These are phyloP conservation scores for Delphinapterus leucas DNA, from an alignment of 2,113 vertebrate species.

Conservation along the genomic window DNA sequence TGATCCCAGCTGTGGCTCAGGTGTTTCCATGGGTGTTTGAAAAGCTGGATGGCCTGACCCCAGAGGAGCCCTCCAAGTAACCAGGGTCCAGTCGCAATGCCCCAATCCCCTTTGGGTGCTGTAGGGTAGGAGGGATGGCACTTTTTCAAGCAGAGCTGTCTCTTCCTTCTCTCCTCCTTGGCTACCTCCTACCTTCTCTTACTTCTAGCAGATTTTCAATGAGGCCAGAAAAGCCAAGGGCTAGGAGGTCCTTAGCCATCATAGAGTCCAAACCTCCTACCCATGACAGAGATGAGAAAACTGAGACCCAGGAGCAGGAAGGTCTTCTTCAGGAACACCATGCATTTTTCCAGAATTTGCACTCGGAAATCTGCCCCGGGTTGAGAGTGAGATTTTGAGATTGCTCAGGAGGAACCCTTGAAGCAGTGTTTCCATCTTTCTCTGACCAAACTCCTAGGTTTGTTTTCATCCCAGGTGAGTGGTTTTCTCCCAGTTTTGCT, in stretches of 20 bases:
- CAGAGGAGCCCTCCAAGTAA: neutral
- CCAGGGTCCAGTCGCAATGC: neutral
- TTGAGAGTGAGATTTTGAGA: neutral
- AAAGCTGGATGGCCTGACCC: neutral
- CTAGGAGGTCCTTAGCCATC: neutral
- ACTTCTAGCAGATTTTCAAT: neutral
- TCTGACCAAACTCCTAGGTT: neutral
- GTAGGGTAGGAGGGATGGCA: fast-evolving
- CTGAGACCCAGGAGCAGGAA: neutral
- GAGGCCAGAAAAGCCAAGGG: neutral
- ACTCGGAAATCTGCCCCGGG: neutral
- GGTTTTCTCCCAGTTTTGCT: neutral
- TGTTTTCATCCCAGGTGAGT: neutral
- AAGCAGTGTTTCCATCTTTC: neutral
- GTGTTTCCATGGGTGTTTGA: neutral
- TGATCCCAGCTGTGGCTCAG: neutral
- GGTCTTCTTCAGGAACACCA: neutral
- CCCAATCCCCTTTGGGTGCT: neutral
- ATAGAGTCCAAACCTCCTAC: neutral
- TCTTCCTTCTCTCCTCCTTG: neutral
- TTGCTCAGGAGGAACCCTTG: neutral
- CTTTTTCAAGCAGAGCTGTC: neutral
- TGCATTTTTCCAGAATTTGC: neutral
- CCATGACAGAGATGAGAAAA: neutral
- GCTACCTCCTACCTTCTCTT: neutral